Conservation (phyloP, 2,888 invertebrate genomes). For the Microdon myrmicae region DNA sequence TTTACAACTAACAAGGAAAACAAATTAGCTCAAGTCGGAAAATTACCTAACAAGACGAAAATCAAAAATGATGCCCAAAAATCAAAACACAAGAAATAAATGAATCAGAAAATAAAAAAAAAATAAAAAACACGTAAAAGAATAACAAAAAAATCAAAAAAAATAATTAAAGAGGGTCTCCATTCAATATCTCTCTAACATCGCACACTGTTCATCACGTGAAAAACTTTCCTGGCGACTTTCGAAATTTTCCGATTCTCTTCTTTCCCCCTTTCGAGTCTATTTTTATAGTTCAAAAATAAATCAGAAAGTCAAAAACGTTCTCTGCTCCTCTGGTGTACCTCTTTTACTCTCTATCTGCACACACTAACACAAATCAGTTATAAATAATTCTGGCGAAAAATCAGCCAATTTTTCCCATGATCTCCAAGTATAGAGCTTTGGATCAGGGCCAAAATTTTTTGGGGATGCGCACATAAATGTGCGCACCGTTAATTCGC, state of each 20-base stretch:
- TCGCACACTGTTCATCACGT: constrained; percentile 44
- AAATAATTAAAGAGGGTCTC: too few species aligned
- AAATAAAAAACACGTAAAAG: not conserved
- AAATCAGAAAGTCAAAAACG: too few species aligned
- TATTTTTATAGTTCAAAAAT: too few species aligned
- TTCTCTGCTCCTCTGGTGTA: constrained; percentile 1
- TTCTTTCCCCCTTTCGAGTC: not conserved
- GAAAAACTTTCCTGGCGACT: constrained; percentile 21
- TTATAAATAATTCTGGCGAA: constrained; percentile 67
- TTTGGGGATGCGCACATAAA: constrained; percentile 62
- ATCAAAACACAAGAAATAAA: too few species aligned
- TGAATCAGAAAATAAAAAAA: too few species aligned
- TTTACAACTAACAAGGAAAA: too few species aligned
- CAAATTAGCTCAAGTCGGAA: too few species aligned
- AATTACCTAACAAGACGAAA: too few species aligned
- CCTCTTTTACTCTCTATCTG: constrained; percentile 49
- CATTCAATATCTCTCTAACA: too few species aligned
- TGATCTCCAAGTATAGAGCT: constrained; percentile 89
- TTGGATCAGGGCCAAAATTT: constrained; percentile 79
- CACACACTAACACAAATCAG: constrained; percentile 43
- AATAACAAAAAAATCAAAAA: too few species aligned
- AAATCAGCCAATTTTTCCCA: constrained; percentile 66
- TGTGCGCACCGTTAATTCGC: constrained; percentile 53
- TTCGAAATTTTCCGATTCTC: constrained; percentile 10
- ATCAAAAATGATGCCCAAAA: too few species aligned